A percentile compares a stretch with the other conserved stretches of the same genome.
Evolutionary conservation across 2,888 invertebrate species (phyloP).

Genomic region (Tridacna crocea): DNA sequence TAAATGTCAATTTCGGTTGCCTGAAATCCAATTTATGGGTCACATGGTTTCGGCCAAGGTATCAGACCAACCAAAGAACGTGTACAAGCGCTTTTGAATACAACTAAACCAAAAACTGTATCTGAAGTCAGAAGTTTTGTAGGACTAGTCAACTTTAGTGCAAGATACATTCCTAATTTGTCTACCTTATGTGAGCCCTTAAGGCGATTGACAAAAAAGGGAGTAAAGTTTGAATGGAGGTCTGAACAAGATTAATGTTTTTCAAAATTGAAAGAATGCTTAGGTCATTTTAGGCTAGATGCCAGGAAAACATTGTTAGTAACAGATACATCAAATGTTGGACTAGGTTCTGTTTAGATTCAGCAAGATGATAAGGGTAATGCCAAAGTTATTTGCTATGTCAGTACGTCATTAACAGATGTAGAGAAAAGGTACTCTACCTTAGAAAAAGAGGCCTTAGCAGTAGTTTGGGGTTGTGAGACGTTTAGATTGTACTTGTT

Average conservation of each 20-base stretch:
- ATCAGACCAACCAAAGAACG: slow-evolving; percentile 40
- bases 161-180: slow-evolving; percentile 47
- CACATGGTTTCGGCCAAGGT: slow-evolving; percentile 43
- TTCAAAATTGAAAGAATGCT: slow-evolving; percentile 20
- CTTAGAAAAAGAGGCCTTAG: slow-evolving; percentile 44
- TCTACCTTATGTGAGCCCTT: slow-evolving; percentile 54
- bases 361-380: slow-evolving; percentile 43
- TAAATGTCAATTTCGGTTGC: slow-evolving; percentile 62
- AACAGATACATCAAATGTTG: slow-evolving; percentile 47
- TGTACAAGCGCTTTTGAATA: slow-evolving; percentile 43
- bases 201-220: slow-evolving; percentile 32
- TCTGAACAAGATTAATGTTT: slow-evolving; percentile 37
- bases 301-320: slow-evolving; percentile 1
- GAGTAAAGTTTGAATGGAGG: slow-evolving; percentile 32
- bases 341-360: slow-evolving; percentile 43
- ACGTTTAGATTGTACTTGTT: slow-evolving; percentile 47
- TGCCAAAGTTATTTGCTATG: slow-evolving; percentile 45
- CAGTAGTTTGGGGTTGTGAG: slow-evolving; percentile 67
- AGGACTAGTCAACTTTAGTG: slow-evolving; percentile 51
- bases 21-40: slow-evolving; percentile 50
- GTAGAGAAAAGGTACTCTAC: slow-evolving; percentile 51
- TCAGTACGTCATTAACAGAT: slow-evolving; percentile 40
- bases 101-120: slow-evolving; percentile 33
- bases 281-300: slow-evolving; percentile 11
- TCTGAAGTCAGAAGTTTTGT: slow-evolving; percentile 56